Conservation (phyloP, 1,140 invertebrate species). For the Ptiloglossa arizonensis region DNA sequence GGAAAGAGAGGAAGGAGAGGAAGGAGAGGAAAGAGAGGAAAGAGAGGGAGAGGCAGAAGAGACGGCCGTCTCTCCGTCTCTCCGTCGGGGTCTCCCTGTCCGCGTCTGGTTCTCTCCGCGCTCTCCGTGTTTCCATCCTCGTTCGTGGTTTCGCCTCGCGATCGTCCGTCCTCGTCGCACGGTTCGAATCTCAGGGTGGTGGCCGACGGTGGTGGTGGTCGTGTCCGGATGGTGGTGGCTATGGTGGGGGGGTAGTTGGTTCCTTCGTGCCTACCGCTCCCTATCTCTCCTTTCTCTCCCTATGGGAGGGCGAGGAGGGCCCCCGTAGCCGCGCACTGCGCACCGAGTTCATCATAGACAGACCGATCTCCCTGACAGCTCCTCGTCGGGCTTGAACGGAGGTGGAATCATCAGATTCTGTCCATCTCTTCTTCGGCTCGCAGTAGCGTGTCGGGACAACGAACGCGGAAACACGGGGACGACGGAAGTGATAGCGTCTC, state of each 20-base stretch:
- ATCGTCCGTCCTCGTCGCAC: conserved; percentile 49
- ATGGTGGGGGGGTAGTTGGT: conserved; percentile 74
- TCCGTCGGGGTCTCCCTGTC: neutral
- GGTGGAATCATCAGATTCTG: conserved; percentile 72
- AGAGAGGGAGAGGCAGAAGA: conserved; percentile 43
- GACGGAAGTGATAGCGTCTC: conserved; percentile 46
- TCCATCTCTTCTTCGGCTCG: conserved; percentile 64
- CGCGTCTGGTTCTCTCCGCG: neutral
- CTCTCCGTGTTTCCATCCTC: conserved; percentile 40
- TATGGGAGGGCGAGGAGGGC: conserved; percentile 72
- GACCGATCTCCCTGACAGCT: conserved; percentile 76
- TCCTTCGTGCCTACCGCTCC: conserved; percentile 70
- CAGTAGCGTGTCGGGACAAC: conserved; percentile 56
- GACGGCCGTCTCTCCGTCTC: conserved; percentile 10
- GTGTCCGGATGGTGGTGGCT: conserved; percentile 66
- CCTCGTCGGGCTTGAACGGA: conserved; percentile 68
- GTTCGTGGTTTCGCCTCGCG: conserved; percentile 29
- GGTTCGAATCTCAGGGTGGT: conserved; percentile 61
- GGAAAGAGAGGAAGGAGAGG: too few relatives aligned
- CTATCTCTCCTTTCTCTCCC: conserved; percentile 76
- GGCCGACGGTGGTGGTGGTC: conserved; percentile 61
- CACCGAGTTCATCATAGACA: conserved; percentile 79
- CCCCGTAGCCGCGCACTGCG: conserved; percentile 73
- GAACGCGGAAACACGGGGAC: conserved; percentile 41
- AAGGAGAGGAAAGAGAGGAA: too few relatives aligned